Evolutionary conservation across 2,888 invertebrate genomes (phyloP).

Genomic region (Ennomos fuscantarius): DNA sequence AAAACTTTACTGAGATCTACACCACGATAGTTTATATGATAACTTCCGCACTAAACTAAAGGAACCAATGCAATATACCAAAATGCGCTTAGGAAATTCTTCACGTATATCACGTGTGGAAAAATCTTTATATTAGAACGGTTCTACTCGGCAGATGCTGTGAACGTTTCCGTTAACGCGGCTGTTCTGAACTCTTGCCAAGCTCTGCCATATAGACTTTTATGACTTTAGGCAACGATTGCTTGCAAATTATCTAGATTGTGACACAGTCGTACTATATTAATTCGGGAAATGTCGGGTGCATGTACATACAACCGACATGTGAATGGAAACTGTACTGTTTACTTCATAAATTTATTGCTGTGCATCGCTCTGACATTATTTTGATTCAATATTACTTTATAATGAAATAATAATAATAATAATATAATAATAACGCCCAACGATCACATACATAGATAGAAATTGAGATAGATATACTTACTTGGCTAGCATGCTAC

Average conservation of each 20-base stretch:
- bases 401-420: too few species aligned
- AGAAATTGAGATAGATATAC: too few species aligned
- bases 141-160: conserved; percentile 61
- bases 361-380: too few species aligned
- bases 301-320: too few species aligned
- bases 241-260: conserved; percentile 42
- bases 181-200: conserved; percentile 74
- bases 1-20: not conserved
- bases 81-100: conserved; percentile 13
- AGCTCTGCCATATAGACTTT: conserved; percentile 63
- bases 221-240: conserved; percentile 51
- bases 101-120: conserved; percentile 26
- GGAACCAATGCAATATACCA: conserved; percentile 21
- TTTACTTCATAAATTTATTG: too few species aligned
- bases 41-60: conserved; percentile 14
- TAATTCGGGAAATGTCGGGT: too few species aligned
- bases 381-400: too few species aligned
- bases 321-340: too few species aligned
- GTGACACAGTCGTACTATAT: conserved; percentile 1
- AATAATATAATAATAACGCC: too few species aligned
- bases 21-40: conserved; percentile 10
- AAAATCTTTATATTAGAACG: conserved; percentile 66
- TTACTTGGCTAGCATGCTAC: too few species aligned
- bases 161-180: conserved; percentile 70
- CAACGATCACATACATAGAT: too few species aligned